phyloP scores from a whole-genome alignment of 2,888 invertebrate species.

The Plebejus anna region DNA sequence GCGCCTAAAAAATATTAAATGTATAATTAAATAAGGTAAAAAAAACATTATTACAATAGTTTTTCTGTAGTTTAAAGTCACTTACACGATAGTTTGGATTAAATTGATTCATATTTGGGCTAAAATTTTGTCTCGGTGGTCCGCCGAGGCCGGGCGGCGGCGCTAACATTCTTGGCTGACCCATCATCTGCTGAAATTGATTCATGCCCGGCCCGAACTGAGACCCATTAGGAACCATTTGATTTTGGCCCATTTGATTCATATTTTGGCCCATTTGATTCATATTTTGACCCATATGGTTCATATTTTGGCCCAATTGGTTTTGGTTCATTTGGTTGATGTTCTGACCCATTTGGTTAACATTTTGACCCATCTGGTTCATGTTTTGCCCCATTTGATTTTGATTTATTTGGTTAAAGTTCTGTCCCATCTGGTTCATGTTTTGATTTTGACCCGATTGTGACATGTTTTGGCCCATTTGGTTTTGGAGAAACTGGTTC shows the following conservation, averaged over 20 bases:
- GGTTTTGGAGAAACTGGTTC: conserved; percentile 45
- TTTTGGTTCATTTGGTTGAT: conserved; percentile 50
- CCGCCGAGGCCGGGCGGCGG: conserved; percentile 64
- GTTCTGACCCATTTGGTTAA: conserved; percentile 38
- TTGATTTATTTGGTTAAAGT: conserved; percentile 51
- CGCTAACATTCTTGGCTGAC: conserved; percentile 62
- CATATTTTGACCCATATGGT: conserved; percentile 44
- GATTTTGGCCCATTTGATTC: conserved; percentile 44
- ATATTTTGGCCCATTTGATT: conserved; percentile 44
- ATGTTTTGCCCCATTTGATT: conserved; percentile 46
- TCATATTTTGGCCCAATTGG: conserved; percentile 42
- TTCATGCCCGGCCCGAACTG: conserved; percentile 59
- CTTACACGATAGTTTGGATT: conserved; percentile 72
- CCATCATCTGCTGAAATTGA: conserved; percentile 63
- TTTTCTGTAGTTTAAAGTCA: conserved; percentile 36
- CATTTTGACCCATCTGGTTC: conserved; percentile 46
- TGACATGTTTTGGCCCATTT: conserved; percentile 45
- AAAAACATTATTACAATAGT: background rate
- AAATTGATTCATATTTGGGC: conserved; percentile 57
- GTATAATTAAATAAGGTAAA: background rate
- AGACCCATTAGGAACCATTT: conserved; percentile 60
- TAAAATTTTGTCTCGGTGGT: conserved; percentile 66
- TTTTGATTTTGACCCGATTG: conserved; percentile 43
- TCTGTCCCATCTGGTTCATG: conserved; percentile 42
- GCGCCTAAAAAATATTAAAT: conserved; percentile 47